Evolutionary conservation across 2,113 vertebrate species (phyloP), one percentile per base, ranked within the genome.

Genomic region (Hippocampus zosterae): DNA sequence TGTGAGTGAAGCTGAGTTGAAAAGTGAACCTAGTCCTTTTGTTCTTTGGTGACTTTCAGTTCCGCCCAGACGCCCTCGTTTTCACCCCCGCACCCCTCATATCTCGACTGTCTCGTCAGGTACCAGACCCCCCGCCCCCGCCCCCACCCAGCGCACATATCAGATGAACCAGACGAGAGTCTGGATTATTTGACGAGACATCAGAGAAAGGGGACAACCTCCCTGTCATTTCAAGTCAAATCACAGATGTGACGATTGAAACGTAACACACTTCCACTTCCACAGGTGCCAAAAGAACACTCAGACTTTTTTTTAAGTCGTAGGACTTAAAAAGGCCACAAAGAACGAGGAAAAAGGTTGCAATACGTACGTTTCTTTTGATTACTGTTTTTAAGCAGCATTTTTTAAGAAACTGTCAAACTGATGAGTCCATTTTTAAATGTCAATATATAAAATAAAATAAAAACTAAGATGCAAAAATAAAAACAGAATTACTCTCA

Each of bases 1-100:
- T 44, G 42, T 3, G 42, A 44, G 42, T 44, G 42, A 44, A 69
- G 68, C 73, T 72, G 40, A 87, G 84, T 87, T 85, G 82, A 88
- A 90, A 90, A 86, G 85, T 81, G 71, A 73, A 85, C 81, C 73
- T 56, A 69, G 9, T 60, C 77, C 84, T 84, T 84, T 85, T 87
- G 84, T 87, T 87, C 81, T 50, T 85, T 59, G 2, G 3, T 29
- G 69, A 82, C 73, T 85, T 73, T 89, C 80, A 73, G 71, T 74
- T 73, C 52, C 77, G 18, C 41, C 68, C n/a, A 19, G 73, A 56
- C 83, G 74, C 74, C 67, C 52, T 27, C 0, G 41, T 42, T 42
- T 10, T 42, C 11, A 42, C 63, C 64, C 61, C 5, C 0, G 78
- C 71, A 53, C n/a, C 67, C 53, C 25, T 55, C 27, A 11, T 21